These are phyloP conservation scores for Cyprinodon tularosa DNA, from an alignment of 2,113 vertebrate genomes.

Conservation along the genomic window DNA sequence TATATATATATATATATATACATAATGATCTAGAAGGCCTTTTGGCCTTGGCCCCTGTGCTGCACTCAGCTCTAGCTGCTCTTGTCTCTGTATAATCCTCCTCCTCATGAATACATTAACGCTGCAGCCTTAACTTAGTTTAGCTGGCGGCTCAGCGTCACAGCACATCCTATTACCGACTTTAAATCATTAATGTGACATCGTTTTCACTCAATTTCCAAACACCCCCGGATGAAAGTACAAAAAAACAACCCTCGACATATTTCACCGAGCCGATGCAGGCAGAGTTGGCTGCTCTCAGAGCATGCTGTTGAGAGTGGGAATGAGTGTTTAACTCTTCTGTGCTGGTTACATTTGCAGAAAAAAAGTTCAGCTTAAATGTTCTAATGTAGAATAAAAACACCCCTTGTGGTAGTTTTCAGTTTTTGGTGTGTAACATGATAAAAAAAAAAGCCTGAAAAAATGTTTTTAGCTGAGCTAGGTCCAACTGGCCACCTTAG, in stretches of 20 bases:
- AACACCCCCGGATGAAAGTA: conserved; percentile 77
- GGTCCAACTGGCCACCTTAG: conserved; percentile 59
- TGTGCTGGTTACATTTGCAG: not conserved
- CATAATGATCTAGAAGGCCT: conserved; percentile 62
- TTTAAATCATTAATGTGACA: conserved; percentile 86
- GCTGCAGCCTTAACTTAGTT: conserved; percentile 77
- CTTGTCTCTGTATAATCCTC: conserved; percentile 80
- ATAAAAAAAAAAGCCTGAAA: conserved; percentile 41
- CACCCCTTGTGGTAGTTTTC: conserved; percentile 42
- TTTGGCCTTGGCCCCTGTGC: conserved; percentile 68
- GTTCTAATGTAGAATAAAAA: conserved; percentile 42
- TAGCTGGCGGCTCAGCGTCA: conserved; percentile 81
- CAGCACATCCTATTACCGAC: conserved; percentile 86
- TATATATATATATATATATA: conserved; percentile 50
- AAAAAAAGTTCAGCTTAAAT: not conserved
- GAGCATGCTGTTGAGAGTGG: not conserved
- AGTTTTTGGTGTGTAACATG: conserved; percentile 54
- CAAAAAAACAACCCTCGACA: not conserved
- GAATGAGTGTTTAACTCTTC: not conserved
- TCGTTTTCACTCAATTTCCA: conserved; percentile 81
- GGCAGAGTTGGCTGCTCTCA: not conserved
- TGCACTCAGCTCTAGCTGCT: conserved; percentile 72
- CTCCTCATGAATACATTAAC: conserved; percentile 85
- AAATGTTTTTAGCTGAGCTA: conserved; percentile 60
- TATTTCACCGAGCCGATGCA: not conserved